Evolutionary conservation across 2,888 invertebrate species (phyloP), one percentile per base, ranked within the genome.

Genomic region (Liposcelis brunnea): DNA sequence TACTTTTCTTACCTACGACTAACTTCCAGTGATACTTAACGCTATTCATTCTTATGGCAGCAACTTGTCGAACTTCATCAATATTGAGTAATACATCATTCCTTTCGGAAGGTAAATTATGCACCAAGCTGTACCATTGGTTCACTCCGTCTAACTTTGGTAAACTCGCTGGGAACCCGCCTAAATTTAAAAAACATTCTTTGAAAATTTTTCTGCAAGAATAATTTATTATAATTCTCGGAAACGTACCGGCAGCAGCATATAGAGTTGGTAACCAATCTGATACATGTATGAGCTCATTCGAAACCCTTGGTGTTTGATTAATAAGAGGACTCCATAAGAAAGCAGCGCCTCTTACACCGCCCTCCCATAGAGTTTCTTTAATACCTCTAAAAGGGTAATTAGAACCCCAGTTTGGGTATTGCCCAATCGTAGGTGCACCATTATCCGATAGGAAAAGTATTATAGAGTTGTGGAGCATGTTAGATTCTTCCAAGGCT

Each of bases 21-120:
- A 70, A 56, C 55, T 70, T 70, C 68, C 69, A 70, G 50, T 66
- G 63, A 49, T 65, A 62, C 16, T 50, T 50, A 5, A 47, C 49
- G 3, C 48, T 46, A 33, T 49, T 45, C 19, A 51, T 61, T 57
- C 53, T 66, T 36, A 67, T 52, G 43, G 61, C 67, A 31, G 66
- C 60, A 55, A 66, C 62, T 44, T 67, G 59, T 15, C 64, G 63
- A 50, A 59, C 62, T 52, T 77, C 74, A 55, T 85, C 81, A 48
- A 86, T 76, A 57, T 79, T 80, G 51, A 81, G 69, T 5, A 85
- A 62, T 12, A 82, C 65, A 50, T 78, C 75, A 12, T 69, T 68
- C 14, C 82, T 62, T 0, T 69, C 65, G 0, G 72, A 69, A 3
- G 66, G 63, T 48, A 67, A 55, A 53, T 67, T 65, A 54, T 66